Evolutionary conservation across 2,888 invertebrate genomes (phyloP), one percentile per base, ranked within the genome.

Genomic region (Drosophila silvestris): DNA sequence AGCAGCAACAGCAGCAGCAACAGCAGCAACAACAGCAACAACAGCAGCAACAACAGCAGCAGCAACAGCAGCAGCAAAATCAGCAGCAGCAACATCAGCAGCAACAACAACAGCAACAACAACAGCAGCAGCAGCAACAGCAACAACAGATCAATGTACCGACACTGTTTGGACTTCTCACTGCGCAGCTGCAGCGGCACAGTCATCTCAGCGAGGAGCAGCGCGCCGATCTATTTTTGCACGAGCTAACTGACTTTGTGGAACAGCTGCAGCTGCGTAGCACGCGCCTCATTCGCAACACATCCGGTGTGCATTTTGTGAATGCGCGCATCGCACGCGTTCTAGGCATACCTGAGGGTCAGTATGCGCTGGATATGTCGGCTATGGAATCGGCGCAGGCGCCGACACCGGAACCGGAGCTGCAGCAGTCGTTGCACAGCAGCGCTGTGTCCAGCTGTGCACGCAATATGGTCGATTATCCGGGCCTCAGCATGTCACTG

Each of bases 341-440:
- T 0, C 62, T 93, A 5, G 92, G 93, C n/a, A 92, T 93, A 59
- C 93, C 93, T 10, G 93, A 93, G 77, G 93, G 93, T 26, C 93
- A 93, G 60, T 93, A 93, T 74, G 91, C 93, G 0, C 75, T 93
- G 44, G 92, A 93, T 70, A 82, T 93, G 74, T 88, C 89, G 2
- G 92, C 92, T 0, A 92, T 93, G 67, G 93, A 92, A 60, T 88
- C 91, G 10, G 87, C 90, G 2, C 86, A 91, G 30, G 92, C 91
- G 32, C 89, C 91, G 1, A 85, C 83, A 4, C 80, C 79, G 5
- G 90, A 87, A 16, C 81, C 82, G 0, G 88, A 91, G 28, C 1
- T 67, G 19, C 70, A 70, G 3, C 69, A 71, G 12, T 62, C 87
- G 61, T 53, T 79, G 58, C 79, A 60, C 56, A 66, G 76, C 5